Evolutionary conservation across 2,888 invertebrate genomes (phyloP), one percentile per base, ranked within the genome.

Genomic region (Ichneumoninae sp.): DNA sequence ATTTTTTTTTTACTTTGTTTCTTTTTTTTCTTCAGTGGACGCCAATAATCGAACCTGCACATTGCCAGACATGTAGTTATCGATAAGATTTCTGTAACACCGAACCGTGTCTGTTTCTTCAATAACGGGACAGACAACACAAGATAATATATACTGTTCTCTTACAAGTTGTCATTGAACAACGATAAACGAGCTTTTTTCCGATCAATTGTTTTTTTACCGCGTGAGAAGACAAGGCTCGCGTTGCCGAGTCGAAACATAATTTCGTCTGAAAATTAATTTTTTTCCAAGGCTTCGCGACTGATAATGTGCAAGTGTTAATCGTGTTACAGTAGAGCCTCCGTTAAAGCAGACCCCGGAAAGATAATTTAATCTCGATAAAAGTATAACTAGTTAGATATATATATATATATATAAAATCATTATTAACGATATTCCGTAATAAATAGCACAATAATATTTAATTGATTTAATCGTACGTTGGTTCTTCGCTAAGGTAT

Each of bases 371-470:
- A n/a, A 76, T 80, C 66, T 71, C 76, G 68, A 77, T 69, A 52
- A 81, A 84, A 77, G 66, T 69, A 81, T 70, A 84, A 81, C 66
- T 68, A 66, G 47, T 44, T 66, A 69, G 47, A 75, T 63, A 78
- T 71, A 50, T 77, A 33, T 57, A 57, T 71, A 40, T 75, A 69
- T 78, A 69, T 74, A 22, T 74, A 60, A 63, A 85, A 85, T 85
- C 74, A 85, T 88, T 70, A 80, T 87, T 85, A 87, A 89, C 83
- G 81, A 85, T 85, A 83, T 88, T 54, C 86, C 81, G 77, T 90
- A 92, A 92, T 92, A 92, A 92, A 92, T 92, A 93, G 92, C 87
- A 90, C 86, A 87, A 88, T 91, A 91, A 90, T 91, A 90, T 89
- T 89, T 87, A 87, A 85, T 89, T 90, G 88, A 85, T 88, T 87